Percentiles rank a stretch among this genome's conserved stretches.
Conservation (phyloP, 2,797 vertebrate genomes). For the Myiotriccus ornatus region DNA sequence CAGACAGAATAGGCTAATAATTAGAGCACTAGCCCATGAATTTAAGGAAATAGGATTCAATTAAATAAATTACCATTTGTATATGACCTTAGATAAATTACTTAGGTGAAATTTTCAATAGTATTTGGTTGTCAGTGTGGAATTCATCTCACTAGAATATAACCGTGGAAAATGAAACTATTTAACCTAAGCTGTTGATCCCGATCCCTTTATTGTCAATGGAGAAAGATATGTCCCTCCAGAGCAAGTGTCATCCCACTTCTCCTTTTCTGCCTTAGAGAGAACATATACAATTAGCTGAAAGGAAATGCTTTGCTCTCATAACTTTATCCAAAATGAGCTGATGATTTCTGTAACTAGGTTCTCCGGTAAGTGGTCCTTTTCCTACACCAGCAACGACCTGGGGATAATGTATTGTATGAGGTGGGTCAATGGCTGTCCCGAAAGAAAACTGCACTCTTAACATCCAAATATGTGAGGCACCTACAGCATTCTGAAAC, state of each 20-base stretch:
- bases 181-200: background rate
- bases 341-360: background rate
- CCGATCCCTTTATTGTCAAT: background rate
- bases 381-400: background rate
- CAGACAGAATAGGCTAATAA: background rate
- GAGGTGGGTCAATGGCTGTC: background rate
- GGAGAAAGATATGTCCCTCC: background rate
- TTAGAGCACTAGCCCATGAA: background rate
- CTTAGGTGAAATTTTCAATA: background rate
- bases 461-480: accelerated
- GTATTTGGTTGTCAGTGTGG: background rate
- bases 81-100: background rate
- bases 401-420: background rate
- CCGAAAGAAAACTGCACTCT: background rate
- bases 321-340: background rate
- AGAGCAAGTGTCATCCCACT: background rate
- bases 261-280: background rate
- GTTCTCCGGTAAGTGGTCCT: background rate
- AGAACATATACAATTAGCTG: background rate
- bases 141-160: constrained; percentile 10
- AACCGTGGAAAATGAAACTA: background rate
- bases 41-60: background rate
- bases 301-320: background rate
- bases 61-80: background rate
- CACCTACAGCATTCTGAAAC: background rate